Evolutionary conservation across 2,888 invertebrate genomes (phyloP).

Genomic region (Rapana venosa): DNA sequence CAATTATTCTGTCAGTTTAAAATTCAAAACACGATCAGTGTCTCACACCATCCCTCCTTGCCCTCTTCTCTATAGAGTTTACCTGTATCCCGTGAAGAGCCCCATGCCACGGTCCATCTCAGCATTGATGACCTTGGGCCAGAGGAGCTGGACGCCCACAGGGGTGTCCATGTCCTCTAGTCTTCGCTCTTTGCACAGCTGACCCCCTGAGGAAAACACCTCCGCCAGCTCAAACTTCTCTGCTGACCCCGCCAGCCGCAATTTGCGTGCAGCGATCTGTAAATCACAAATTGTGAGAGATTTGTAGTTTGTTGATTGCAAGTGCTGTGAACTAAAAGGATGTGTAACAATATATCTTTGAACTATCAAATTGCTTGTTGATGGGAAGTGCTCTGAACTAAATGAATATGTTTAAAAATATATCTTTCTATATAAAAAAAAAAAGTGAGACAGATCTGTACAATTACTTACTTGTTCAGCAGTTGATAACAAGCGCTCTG

Average conservation of each 20-base stretch:
- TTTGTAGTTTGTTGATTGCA: no score
- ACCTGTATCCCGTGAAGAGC: conserved; percentile 64
- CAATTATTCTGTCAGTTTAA: no score
- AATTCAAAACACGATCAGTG: background rate
- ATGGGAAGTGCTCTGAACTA: no score
- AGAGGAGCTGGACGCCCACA: conserved; percentile 80
- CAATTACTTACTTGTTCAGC: no score
- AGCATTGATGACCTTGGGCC: conserved; percentile 76
- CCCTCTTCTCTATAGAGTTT: background rate
- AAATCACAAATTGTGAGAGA: background rate
- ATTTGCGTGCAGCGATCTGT: conserved; percentile 62
- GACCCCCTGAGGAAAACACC: conserved; percentile 90
- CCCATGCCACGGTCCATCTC: conserved; percentile 58
- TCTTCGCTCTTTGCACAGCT: conserved; percentile 94
- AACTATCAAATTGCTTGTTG: no score
- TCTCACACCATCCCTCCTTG: background rate
- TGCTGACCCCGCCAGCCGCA: conserved; percentile 61
- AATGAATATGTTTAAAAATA: no score
- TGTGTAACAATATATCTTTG: no score
- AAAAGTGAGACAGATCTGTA: no score
- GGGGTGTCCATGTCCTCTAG: conserved; percentile 85
- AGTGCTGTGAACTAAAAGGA: no score
- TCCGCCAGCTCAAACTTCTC: conserved; percentile 80
- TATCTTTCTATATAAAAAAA: no score
- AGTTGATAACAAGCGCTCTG: no score